phyloP scores from a whole-genome alignment of 2,888 invertebrate species.

The Miltochrista miniata region DNA sequence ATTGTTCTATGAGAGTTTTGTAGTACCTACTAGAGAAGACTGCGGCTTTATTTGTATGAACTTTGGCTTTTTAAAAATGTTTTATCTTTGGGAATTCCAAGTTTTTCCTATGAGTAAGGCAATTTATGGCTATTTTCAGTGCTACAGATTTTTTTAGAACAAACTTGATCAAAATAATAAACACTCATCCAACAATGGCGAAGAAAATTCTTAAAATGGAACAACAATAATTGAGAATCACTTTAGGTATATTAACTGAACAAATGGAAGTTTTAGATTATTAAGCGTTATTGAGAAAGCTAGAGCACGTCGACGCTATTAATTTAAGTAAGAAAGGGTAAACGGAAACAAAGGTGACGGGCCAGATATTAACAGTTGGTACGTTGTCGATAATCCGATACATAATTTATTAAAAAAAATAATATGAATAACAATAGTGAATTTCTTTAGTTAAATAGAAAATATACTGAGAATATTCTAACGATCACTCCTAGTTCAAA shows the following conservation, averaged over 20 bases:
- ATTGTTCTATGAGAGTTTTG: conserved; percentile 12
- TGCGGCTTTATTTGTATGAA: too few species aligned
- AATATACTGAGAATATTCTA: too few species aligned
- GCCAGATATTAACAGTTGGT: conserved; percentile 26
- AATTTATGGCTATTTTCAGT: too few species aligned
- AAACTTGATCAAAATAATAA: conserved; percentile 8
- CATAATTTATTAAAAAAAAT: too few species aligned
- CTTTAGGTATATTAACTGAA: conserved; percentile 22
- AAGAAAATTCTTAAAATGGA: conserved; percentile 2
- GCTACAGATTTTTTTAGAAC: too few species aligned
- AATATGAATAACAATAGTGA: not conserved
- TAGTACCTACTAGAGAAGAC: too few species aligned
- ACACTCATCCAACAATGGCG: conserved; percentile 2
- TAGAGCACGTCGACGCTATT: conserved; percentile 30
- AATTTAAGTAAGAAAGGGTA: conserved; percentile 13
- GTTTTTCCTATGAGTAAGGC: too few species aligned
- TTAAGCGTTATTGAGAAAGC: conserved; percentile 17
- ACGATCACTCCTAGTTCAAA: too few species aligned
- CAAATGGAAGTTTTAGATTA: conserved; percentile 21
- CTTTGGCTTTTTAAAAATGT: too few species aligned
- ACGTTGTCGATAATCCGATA: conserved; percentile 15
- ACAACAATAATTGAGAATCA: conserved; percentile 11
- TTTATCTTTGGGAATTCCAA: too few species aligned
- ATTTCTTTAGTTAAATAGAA: not conserved
- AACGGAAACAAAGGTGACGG: conserved; percentile 24